Conservation (phyloP, 92 coral and sea anemone species). For the Actinernus sp. region DNA sequence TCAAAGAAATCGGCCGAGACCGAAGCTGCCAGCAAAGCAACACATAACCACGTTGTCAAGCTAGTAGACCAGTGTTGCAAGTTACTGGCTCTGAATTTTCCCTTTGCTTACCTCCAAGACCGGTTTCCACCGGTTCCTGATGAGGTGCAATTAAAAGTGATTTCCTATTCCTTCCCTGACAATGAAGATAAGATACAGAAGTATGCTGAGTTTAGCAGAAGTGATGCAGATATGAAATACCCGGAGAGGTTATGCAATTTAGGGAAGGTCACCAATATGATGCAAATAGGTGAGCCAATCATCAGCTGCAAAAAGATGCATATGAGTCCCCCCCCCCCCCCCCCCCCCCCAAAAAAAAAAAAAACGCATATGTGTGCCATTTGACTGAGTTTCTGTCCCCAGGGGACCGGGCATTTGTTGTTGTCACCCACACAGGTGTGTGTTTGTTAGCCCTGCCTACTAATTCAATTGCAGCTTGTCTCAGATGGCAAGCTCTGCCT, state of each 20-base stretch:
- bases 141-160: conserved; percentile 83
- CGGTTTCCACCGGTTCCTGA: conserved; percentile 94
- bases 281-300: conserved; percentile 96
- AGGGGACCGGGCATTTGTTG: too few relatives aligned
- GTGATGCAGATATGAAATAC: conserved; percentile 41
- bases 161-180: conserved; percentile 85
- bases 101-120: conserved; percentile 92
- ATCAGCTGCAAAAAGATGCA: too few relatives aligned
- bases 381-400: too few relatives aligned
- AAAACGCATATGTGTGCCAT: too few relatives aligned
- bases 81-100: conserved; percentile 79
- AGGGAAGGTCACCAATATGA: conserved; percentile 75
- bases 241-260: conserved; percentile 39
- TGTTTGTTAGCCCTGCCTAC: too few relatives aligned
- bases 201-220: conserved; percentile 81
- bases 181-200: conserved; percentile 72
- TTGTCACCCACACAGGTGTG: too few relatives aligned
- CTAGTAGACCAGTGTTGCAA: conserved; percentile 79
- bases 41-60: conserved; percentile 27
- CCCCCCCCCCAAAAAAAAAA: too few relatives aligned
- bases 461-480: too few relatives aligned
- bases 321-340: neutral
- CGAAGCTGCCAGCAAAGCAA: neutral
- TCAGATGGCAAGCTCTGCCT: too few relatives aligned
- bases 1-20: conserved; percentile 1